Base-by-base conservation (phyloP, 2,113 vertebrate genomes). In the Urocolius indicus region DNA sequence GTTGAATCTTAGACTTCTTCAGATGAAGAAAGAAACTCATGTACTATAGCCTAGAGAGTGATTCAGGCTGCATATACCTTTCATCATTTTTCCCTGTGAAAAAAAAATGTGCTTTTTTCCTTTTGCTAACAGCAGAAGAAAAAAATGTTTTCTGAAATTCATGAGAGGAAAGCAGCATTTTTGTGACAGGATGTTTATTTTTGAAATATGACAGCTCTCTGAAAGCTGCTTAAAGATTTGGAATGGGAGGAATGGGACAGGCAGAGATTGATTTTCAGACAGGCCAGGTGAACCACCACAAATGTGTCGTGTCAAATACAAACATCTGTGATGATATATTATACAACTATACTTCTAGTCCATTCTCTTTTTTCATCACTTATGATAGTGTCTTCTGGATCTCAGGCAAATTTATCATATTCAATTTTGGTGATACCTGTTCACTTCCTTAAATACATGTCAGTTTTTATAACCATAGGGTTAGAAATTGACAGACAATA, bases 371-470 rank as follows among this genome's bases (percentile, higher is more conserved):
- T 89, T 94, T 92, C 74, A 67, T 34, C 49, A 65, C 36, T 45
- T 81, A 26, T 92, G 90, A 74, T 61, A 96, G 15, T 13, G 82
- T 86, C 95, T 96, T 93, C 94, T 93, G 88, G 77, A 96, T 93
- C 65, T 97, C 90, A 95, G 85, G 85, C 73, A 96, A 95, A 94
- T 97, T 92, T 46, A 69, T 68, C 84, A 87, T 80, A 22, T 92
- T 95, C 54, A 93, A 27, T 63, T 92, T 90, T 43, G 95, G 16
- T 80, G 46, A 49, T 87, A 46, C 76, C 77, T 57, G 86, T 89
- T 63, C 36, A 62, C 13, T 62, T 52, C 43, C 22, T 87, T 72
- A 88, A 93, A 81, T 66, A 58, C 67, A 92, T 6, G 10, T 27
- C 48, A 88, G 29, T 52, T 92, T 36, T 87, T 89, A 43, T 79